These are phyloP conservation scores for Folsomia manolachei DNA, from an alignment of 2,888 invertebrate genomes.

Conservation along the genomic window DNA sequence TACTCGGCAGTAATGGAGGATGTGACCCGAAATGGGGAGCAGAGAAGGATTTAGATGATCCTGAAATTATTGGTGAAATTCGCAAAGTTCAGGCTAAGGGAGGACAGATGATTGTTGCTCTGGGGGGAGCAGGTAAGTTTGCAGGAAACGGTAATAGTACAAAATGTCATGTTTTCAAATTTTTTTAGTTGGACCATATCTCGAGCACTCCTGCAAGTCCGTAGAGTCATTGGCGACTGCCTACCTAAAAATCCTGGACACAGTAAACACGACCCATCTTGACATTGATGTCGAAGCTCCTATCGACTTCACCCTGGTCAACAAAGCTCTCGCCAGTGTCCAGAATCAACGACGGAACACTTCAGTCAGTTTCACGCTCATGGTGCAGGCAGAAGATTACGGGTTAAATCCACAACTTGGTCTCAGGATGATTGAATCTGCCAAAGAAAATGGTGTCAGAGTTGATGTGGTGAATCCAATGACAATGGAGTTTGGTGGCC, in stretches of 20 bases:
- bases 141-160: background rate
- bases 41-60: conserved; percentile 38
- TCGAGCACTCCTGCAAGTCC: conserved; percentile 42
- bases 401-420: conserved; percentile 46
- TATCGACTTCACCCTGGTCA: conserved; percentile 42
- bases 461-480: conserved; percentile 43
- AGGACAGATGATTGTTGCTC: conserved; percentile 46
- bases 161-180: background rate
- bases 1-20: conserved; percentile 35
- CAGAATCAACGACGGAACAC: conserved; percentile 40
- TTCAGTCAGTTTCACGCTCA: conserved; percentile 43
- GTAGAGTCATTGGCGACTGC: conserved; percentile 33
- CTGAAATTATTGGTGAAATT: conserved; percentile 38
- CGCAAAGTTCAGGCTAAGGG: conserved; percentile 39
- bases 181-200: conserved; percentile 39
- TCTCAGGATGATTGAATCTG: conserved; percentile 35
- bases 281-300: conserved; percentile 48
- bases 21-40: conserved; percentile 49
- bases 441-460: conserved; percentile 40
- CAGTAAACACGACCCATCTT: conserved; percentile 41
- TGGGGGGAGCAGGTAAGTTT: conserved; percentile 42
- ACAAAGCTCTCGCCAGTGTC: conserved; percentile 41
- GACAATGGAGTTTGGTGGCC: conserved; percentile 44
- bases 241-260: conserved; percentile 41
- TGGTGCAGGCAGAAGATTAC: conserved; percentile 46